phyloP scores from a whole-genome alignment of 2,797 vertebrate species.

The Sebastes elongatus region DNA sequence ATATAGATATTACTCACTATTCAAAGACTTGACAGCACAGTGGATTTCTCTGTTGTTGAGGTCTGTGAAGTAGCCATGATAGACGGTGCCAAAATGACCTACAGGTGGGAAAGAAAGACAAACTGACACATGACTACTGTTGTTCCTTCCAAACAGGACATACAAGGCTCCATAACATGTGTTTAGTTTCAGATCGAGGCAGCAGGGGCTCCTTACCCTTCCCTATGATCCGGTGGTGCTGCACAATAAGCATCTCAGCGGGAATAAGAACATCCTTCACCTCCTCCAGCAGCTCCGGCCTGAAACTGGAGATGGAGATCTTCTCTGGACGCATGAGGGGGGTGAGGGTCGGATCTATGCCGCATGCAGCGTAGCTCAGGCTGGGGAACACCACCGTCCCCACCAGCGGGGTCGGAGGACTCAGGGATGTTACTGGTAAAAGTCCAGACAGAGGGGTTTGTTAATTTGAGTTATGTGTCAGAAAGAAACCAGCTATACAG shows the following conservation, averaged over 20 bases:
- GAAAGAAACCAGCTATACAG: background rate
- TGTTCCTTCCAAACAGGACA: background rate
- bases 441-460: constrained; percentile 1
- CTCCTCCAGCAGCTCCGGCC: constrained; percentile 88
- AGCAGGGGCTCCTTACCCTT: constrained; percentile 83
- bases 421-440: constrained; percentile 64
- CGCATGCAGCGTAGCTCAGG: constrained; percentile 61
- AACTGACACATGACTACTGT: background rate
- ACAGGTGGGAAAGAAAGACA: background rate
- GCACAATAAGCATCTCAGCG: constrained; percentile 86
- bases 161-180: background rate
- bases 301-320: constrained; percentile 87
- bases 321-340: constrained; percentile 88
- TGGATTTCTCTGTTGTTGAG: constrained; percentile 85
- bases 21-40: constrained; percentile 96
- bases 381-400: constrained; percentile 65
- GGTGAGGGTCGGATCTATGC: constrained; percentile 75
- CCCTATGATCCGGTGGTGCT: constrained; percentile 91
- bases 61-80: constrained; percentile 91
- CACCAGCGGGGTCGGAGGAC: constrained; percentile 43
- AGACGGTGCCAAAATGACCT: constrained; percentile 98
- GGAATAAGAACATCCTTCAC: constrained; percentile 97
- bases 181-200: background rate
- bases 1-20: constrained; percentile 85
- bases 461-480: background rate